Evolutionary conservation across 2,888 invertebrate genomes (phyloP).

Genomic region (Drosophila fulvimacula): DNA sequence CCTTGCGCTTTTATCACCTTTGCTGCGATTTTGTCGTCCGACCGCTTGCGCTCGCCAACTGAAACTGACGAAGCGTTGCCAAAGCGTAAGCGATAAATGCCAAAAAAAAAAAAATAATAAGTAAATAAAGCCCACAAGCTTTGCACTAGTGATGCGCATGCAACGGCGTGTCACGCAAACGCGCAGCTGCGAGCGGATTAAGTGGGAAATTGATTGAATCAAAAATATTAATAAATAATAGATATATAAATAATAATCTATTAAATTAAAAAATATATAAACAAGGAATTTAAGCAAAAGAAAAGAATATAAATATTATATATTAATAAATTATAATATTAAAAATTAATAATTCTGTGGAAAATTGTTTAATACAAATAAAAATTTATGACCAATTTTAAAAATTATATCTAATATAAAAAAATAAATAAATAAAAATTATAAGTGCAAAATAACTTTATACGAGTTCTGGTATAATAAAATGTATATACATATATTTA

Average conservation of each 20-base stretch:
- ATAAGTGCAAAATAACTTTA: no score
- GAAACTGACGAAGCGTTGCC: conserved; percentile 37
- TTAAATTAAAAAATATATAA: background rate
- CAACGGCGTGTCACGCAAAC: conserved; percentile 16
- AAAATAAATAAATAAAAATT: no score
- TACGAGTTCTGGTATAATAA: no score
- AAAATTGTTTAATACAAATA: no score
- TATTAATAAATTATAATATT: no score
- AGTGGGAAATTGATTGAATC: background rate
- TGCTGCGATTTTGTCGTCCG: conserved; percentile 1
- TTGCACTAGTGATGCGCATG: conserved; percentile 29
- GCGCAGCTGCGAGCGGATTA: background rate
- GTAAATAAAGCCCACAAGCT: conserved; percentile 39
- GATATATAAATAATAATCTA: background rate
- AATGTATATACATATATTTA: no score
- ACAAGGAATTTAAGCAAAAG: no score
- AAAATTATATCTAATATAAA: no score
- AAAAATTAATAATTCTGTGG: no score
- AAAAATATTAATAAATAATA: no score
- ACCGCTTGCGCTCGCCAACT: conserved; percentile 40
- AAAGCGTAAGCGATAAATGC: conserved; percentile 52
- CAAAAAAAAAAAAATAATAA: conserved; percentile 34
- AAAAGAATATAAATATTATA: no score
- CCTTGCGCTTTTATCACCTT: background rate
- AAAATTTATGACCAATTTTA: no score